A percentile compares a stretch with the other conserved stretches of the same genome.
Evolutionary conservation across 1,140 invertebrate species (phyloP).

Genomic region (Delia radicum): DNA sequence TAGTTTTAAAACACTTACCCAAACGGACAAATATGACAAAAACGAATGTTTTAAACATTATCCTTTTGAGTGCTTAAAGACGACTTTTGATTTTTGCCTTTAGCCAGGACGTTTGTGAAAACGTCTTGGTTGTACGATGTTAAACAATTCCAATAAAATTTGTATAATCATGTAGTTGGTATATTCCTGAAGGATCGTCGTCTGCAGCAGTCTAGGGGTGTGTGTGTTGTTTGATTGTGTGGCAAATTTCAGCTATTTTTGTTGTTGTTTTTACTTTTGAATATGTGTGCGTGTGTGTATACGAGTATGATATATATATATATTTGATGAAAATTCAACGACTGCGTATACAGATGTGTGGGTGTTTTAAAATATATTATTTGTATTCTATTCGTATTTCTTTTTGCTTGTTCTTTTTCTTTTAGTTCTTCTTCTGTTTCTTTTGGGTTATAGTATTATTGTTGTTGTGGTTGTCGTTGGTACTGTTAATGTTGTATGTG

Average conservation of each 20-base stretch:
- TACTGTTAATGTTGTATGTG: neutral
- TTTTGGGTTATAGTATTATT: neutral
- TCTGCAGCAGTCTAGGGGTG: neutral
- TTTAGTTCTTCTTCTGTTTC: neutral
- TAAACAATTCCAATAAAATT: neutral
- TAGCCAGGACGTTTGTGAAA: neutral
- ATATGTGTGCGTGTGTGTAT: neutral
- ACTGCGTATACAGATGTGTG: constrained; percentile 24
- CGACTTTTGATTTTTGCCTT: neutral
- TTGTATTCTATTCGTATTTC: neutral
- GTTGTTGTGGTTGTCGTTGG: neutral
- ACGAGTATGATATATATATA: neutral
- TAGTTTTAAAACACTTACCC: constrained; percentile 29
- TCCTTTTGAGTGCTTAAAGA: constrained; percentile 2
- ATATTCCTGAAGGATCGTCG: neutral
- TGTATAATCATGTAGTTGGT: neutral
- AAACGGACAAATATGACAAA: constrained; percentile 30
- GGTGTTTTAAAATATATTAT: constrained; percentile 13
- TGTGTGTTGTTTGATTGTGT: neutral
- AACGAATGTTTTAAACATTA: constrained; percentile 28
- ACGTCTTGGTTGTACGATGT: neutral
- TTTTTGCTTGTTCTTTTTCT: neutral
- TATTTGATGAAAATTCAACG: neutral
- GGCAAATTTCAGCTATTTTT: too few relatives aligned
- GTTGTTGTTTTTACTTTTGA: too few relatives aligned